Evolutionary conservation across 2,888 invertebrate species (phyloP).

Genomic region (Polydrusus pterygomalis): DNA sequence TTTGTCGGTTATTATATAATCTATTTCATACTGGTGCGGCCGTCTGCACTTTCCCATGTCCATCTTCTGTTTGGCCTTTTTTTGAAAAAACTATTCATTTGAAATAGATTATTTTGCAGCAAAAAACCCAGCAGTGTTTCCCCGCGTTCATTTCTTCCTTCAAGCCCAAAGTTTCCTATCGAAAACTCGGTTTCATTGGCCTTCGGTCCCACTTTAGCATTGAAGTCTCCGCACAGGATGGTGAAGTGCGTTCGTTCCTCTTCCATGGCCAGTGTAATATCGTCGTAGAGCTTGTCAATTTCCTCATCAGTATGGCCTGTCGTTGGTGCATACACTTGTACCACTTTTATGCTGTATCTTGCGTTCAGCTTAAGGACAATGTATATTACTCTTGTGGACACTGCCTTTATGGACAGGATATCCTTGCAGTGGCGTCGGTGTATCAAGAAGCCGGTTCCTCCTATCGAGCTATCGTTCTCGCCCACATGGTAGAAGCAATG

Average conservation of each 20-base stretch:
- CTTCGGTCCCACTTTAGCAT: conserved; percentile 17
- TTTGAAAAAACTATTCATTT: conserved; percentile 23
- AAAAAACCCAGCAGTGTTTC: conserved; percentile 27
- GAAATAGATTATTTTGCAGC: conserved; percentile 15
- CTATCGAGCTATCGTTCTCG: not conserved
- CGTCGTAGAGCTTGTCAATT: conserved; percentile 17
- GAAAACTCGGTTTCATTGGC: not conserved
- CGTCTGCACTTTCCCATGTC: conserved; percentile 30
- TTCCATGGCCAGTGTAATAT: conserved; percentile 3
- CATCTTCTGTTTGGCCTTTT: conserved; percentile 20
- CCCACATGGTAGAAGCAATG: not conserved
- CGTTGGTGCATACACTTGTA: conserved; percentile 12
- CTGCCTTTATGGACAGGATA: not conserved
- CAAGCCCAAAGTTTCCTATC: conserved; percentile 2
- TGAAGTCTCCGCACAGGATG: no score
- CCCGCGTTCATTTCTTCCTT: conserved; percentile 23
- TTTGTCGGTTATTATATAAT: conserved; percentile 24
- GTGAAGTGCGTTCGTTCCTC: conserved; percentile 14
- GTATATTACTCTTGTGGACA: conserved; percentile 5
- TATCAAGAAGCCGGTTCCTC: not conserved
- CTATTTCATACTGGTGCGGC: conserved; percentile 25
- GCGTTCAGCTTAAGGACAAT: not conserved
- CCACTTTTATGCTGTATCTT: conserved; percentile 6
- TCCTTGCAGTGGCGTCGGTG: not conserved
- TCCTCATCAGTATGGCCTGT: conserved; percentile 13